phyloP scores from a whole-genome alignment of 2,888 invertebrate genomes.

The Eurois occulta region DNA sequence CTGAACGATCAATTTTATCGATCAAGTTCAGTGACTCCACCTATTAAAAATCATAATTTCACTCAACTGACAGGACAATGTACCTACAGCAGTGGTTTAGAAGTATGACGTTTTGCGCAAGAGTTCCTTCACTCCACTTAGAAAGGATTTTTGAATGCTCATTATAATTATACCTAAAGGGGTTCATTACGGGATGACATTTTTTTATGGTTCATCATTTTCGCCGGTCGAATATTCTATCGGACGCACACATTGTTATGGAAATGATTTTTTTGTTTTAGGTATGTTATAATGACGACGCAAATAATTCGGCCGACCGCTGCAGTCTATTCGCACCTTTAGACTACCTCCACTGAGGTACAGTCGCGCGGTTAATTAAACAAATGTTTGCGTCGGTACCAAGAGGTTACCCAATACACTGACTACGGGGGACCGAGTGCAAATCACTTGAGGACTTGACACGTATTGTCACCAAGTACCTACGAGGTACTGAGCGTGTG shows the following conservation, averaged over 20 bases:
- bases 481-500: conserved; percentile 18
- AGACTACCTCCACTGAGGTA: conserved; percentile 38
- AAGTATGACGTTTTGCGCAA: background rate
- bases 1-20: background rate
- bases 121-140: background rate
- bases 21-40: background rate
- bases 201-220: too few relatives aligned
- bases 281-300: background rate
- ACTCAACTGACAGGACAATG: background rate
- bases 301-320: background rate
- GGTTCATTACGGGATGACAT: too few relatives aligned
- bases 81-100: background rate
- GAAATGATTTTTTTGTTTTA: background rate
- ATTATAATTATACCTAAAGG: too few relatives aligned
- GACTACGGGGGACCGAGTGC: conserved; percentile 16
- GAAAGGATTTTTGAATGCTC: too few relatives aligned
- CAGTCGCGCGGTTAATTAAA: conserved; percentile 51
- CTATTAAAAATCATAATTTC: too few relatives aligned
- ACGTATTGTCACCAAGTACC: conserved; percentile 37
- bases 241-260: too few relatives aligned
- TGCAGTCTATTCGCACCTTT: conserved; percentile 28
- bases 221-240: background rate
- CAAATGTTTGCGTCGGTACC: conserved; percentile 48
- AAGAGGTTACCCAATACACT: conserved; percentile 43
- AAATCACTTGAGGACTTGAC: conserved; percentile 48